Conservation (phyloP, 2,113 vertebrate genomes). For the Malurus cyaneus region DNA sequence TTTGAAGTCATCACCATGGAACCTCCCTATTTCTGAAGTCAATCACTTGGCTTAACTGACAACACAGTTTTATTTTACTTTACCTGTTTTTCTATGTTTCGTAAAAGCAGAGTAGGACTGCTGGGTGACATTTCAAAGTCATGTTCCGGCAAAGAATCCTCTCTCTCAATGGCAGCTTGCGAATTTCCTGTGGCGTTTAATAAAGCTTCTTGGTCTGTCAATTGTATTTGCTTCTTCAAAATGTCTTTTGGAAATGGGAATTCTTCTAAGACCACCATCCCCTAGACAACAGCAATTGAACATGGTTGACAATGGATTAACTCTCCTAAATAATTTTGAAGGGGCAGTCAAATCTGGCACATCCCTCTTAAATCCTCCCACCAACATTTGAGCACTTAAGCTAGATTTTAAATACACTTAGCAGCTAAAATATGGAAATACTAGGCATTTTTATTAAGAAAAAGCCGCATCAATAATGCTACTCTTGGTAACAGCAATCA, state of each 20-base stretch:
- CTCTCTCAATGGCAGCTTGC: constrained; percentile 64
- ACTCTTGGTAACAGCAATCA: neutral
- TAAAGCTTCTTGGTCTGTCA: constrained; percentile 78
- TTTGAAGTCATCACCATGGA: constrained; percentile 2
- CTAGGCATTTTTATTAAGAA: neutral
- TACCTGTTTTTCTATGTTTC: constrained; percentile 96
- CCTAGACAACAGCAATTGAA: constrained; percentile 78
- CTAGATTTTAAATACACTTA: neutral
- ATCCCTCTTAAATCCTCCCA: neutral
- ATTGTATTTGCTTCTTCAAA: constrained; percentile 81
- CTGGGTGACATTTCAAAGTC: constrained; percentile 87
- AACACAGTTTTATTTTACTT: constrained; percentile 54
- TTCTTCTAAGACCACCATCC: constrained; percentile 84
- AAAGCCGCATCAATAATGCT: neutral
- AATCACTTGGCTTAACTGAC: neutral
- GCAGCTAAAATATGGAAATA: neutral
- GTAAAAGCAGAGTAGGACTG: constrained; percentile 89
- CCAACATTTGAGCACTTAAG: neutral
- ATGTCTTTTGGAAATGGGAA: constrained; percentile 81
- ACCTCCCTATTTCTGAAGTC: neutral
- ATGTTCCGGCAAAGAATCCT: constrained; percentile 76
- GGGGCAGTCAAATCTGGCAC: neutral
- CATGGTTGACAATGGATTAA: constrained; percentile 59
- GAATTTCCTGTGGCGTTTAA: constrained; percentile 73
- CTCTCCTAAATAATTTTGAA: constrained; percentile 34